These are phyloP conservation scores for Stictonetta naevosa DNA, from an alignment of 2,113 vertebrate genomes.

Conservation along the genomic window DNA sequence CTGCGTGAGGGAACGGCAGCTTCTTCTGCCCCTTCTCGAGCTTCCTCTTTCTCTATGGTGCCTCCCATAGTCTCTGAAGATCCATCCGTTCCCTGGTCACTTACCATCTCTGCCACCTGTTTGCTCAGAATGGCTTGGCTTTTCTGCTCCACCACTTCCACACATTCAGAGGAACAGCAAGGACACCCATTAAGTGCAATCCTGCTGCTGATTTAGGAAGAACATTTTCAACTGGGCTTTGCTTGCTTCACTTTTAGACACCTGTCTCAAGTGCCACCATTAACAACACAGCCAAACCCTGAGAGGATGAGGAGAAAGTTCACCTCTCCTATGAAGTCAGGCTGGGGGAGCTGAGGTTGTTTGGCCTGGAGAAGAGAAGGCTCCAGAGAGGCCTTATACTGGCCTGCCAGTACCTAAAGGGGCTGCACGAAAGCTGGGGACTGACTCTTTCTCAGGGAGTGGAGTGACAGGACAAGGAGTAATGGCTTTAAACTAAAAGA, in stretches of 20 bases:
- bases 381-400: too few relatives aligned
- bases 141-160: background rate
- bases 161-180: background rate
- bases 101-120: background rate
- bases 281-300: background rate
- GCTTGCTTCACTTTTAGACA: background rate
- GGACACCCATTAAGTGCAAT: background rate
- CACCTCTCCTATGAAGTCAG: too few relatives aligned
- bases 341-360: too few relatives aligned
- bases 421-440: too few relatives aligned
- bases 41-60: background rate
- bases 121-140: too few relatives aligned
- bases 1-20: fast-evolving
- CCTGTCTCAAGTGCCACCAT: background rate
- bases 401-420: too few relatives aligned
- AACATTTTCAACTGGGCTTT: background rate
- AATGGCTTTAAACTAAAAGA: too few relatives aligned
- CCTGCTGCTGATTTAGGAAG: background rate
- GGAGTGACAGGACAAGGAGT: too few relatives aligned
- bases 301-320: background rate
- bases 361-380: too few relatives aligned
- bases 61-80: background rate
- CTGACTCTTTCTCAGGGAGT: too few relatives aligned
- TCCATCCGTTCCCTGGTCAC: background rate
- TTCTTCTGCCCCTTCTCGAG: background rate